Conservation (phyloP, 2,888 invertebrate species). For the Pilophorus perplexus region DNA sequence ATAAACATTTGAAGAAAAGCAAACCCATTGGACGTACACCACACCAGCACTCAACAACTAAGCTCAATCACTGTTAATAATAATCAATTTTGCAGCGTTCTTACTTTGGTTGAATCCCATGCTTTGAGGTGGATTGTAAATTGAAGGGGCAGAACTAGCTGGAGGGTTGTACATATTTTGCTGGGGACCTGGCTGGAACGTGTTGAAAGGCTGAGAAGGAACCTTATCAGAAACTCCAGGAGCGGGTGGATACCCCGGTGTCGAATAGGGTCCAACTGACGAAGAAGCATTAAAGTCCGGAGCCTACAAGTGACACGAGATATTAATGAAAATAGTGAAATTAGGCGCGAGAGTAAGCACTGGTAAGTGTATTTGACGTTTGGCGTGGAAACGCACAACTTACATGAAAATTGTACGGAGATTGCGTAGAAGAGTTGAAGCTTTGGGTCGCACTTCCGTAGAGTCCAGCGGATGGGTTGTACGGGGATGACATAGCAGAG, state of each 20-base stretch:
- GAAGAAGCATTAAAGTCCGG: constrained; percentile 56
- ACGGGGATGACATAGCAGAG: constrained; percentile 23
- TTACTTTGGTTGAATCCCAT: constrained; percentile 16
- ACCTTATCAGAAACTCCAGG: background rate
- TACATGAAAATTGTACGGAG: constrained; percentile 36
- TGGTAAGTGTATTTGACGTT: too few species aligned
- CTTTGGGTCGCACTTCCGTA: constrained; percentile 12
- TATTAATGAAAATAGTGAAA: too few species aligned
- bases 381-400: too few species aligned
- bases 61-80: too few species aligned
- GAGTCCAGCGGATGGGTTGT: constrained; percentile 11
- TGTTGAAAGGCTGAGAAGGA: constrained; percentile 6
- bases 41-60: too few species aligned
- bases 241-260: background rate
- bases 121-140: constrained; percentile 23
- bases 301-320: too few species aligned
- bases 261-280: constrained; percentile 73
- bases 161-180: constrained; percentile 21
- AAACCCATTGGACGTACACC: too few species aligned
- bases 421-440: constrained; percentile 25
- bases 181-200: background rate
- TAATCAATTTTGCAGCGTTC: too few species aligned
- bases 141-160: background rate
- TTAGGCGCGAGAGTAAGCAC: too few species aligned
- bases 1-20: too few species aligned